Evolutionary conservation across 2,113 vertebrate species (phyloP), one percentile per base, ranked within the genome.

Genomic region (Malurus melanocephalus): DNA sequence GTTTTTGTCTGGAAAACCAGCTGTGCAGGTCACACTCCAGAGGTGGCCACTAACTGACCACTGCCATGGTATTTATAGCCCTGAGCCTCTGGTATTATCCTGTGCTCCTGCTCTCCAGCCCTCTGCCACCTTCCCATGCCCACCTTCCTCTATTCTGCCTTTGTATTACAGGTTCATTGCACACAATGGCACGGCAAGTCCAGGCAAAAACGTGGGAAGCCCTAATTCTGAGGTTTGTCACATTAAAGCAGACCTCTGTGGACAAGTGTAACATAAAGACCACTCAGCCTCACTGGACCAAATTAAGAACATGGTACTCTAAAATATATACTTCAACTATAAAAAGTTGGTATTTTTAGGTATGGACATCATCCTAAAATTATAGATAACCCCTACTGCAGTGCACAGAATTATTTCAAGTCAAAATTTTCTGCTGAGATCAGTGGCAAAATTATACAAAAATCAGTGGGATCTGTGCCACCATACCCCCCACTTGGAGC

Each of bases 401-500:
- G 18, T 32, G 9, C 16, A 66, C 64, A 13, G n/a, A 68, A 72
- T 23, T 21, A 23, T 59, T 56, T 71, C 4, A 69, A 9, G 38
- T 71, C 43, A 52, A 66, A 71, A 45, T 74, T 64, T 6, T 80
- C n/a, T 83, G 6, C 45, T 68, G 53, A 56, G 9, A 32, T 80
- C 22, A 56, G 19, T 64, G 22, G 5, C 22, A 67, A 71, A 80
- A 51, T 12, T 24, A 17, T 12, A n/a, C 1, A 33, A 24, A 86
- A 78, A 49, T 33, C 21, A 48, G 11, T 27, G 21, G 9, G 8
- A 66, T 51, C 32, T 56, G 24, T 62, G 33, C 15, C 38, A n/a
- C 7, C 23, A 28, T 11, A 23, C 6, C 21, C 2, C 2, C 9
- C 13, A 49, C 13, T 30, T 6, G 0, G 21, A 71, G 7, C 40